Conservation (phyloP, 2,797 vertebrate genomes). For the Pristis pectinata region DNA sequence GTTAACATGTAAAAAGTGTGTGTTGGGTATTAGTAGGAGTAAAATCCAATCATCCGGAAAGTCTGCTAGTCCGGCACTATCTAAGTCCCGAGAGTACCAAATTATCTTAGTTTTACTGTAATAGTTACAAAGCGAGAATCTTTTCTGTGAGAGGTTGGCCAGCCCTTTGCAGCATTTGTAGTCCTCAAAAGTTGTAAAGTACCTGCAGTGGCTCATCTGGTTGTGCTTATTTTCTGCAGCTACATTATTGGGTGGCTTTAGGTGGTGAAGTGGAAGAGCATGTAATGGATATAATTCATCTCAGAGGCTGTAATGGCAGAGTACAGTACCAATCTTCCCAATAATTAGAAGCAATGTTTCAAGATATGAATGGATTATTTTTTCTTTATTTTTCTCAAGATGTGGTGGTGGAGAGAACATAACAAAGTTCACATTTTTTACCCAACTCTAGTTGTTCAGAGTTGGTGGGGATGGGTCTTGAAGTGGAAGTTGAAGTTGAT, state of each 20-base stretch:
- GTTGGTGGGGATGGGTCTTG: background rate
- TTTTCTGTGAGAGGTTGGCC: background rate
- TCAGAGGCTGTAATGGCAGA: background rate
- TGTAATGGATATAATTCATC: too few species aligned
- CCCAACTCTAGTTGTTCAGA: background rate
- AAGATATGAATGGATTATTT: background rate
- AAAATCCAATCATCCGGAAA: too few species aligned
- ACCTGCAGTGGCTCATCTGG: background rate
- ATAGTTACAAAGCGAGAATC: background rate
- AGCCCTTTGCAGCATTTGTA: background rate
- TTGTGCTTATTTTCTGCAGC: background rate
- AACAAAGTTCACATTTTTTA: background rate
- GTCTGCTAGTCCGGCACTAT: too few species aligned
- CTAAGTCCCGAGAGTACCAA: too few species aligned
- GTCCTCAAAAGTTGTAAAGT: background rate
- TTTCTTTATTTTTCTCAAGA: background rate
- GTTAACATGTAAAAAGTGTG: too few species aligned
- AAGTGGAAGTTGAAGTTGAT: background rate
- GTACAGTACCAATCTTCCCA: background rate
- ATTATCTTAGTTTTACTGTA: too few species aligned
- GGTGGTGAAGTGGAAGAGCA: background rate
- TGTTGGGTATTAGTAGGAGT: too few species aligned
- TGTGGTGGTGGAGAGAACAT: background rate
- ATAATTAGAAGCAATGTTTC: background rate
- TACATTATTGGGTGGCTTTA: background rate